A percentile compares a stretch with the other conserved stretches of the same genome.
phyloP scores from a whole-genome alignment of 53 echinoderm and acorn worm species.

The Holothuria leucospilota region DNA sequence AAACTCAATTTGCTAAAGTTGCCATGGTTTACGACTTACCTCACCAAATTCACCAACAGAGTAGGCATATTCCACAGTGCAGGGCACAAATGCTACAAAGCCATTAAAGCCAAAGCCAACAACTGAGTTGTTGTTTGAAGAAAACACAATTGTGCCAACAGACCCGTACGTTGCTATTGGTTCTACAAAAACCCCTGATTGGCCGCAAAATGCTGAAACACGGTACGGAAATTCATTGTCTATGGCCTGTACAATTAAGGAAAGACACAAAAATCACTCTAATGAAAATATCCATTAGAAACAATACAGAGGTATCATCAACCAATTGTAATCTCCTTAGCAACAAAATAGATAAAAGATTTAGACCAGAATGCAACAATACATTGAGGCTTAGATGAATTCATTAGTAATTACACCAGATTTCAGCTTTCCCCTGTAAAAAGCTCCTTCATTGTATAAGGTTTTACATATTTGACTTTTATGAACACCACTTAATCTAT shows the following conservation, averaged over 20 bases:
- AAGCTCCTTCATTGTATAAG: too few relatives aligned
- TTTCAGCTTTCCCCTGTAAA: too few relatives aligned
- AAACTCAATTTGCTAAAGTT: too few relatives aligned
- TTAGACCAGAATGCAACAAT: too few relatives aligned
- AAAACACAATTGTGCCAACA: conserved; percentile 44
- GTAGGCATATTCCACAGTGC: conserved; percentile 46
- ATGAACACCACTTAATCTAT: too few relatives aligned
- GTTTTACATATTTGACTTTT: too few relatives aligned
- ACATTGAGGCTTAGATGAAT: too few relatives aligned
- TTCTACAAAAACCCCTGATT: not conserved
- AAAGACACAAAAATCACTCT: too few relatives aligned
- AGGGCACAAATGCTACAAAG: conserved; percentile 46
- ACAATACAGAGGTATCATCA: too few relatives aligned
- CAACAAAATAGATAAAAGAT: not conserved
- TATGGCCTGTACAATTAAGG: conserved; percentile 1
- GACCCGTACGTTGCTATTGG: conserved; percentile 47
- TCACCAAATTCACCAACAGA: conserved; percentile 36
- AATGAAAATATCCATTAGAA: too few relatives aligned
- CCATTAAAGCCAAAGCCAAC: conserved; percentile 45
- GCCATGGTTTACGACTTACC: conserved; percentile 39
- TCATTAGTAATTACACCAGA: too few relatives aligned
- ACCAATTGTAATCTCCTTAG: too few relatives aligned
- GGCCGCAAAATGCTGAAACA: not conserved
- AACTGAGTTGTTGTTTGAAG: conserved; percentile 18
- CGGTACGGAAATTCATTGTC: conserved; percentile 16